Evolutionary conservation across 2,797 vertebrate species (phyloP), one percentile per base, ranked within the genome.

Genomic region (Leucoraja ocellata): DNA sequence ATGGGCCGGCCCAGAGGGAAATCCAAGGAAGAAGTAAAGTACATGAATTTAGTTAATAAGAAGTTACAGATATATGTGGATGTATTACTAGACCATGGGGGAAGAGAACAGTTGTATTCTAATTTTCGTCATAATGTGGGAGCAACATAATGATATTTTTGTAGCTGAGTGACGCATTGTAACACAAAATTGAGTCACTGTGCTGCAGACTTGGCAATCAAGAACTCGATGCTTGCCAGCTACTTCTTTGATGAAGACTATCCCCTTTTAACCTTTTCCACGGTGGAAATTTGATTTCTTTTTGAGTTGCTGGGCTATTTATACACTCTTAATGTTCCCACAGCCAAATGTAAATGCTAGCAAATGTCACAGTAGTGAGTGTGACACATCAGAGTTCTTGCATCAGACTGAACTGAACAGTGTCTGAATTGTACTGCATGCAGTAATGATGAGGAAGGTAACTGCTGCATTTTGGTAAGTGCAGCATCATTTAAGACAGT

Each of bases 61-160:
- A 65, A 88, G 84, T 88, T 88, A 36, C 16, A 9, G 32, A 65
- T 8, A 32, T 18, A 88, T 14, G 6, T 88, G 84, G n/a, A 23
- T 68, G 84, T 21, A 68, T 84, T 84, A 84, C 11, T 32, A 32
- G 84, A n/a, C n/a, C n/a, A n/a, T 8, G 61, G 84, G 28, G 84
- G 84, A 88, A 46, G 61, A 68, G 61, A 88, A 36, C n/a, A n/a
- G n/a, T n/a, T 65, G 63, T 68, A 68, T 21, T 36, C 46, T 68
- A n/a, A 88, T 88, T 63, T 68, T 88, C 63, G 84, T 88, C 84
- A 88, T 88, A 36, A 68, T 68, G 84, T 88, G 61, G 84, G 84
- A 88, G 84, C 84, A 88, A 18, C 32, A 88, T n/a, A 65, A 7
- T 88, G 84, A 88, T 88, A 88, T 68, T 88, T 68, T 68, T 88